Evolutionary conservation across 1,140 invertebrate genomes (phyloP).

Genomic region (Hylaeus anthracinus): DNA sequence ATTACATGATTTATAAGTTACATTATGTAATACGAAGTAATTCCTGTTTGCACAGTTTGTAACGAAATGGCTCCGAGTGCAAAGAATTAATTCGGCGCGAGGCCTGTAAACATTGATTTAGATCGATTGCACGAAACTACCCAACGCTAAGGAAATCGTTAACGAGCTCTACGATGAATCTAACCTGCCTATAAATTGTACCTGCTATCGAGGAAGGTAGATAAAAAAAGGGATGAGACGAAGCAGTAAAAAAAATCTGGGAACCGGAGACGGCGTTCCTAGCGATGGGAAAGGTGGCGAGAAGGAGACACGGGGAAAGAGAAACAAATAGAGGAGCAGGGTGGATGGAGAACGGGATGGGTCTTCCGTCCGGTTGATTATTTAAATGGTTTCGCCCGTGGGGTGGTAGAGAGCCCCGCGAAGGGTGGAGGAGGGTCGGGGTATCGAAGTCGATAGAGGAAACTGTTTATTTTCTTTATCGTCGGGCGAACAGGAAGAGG

Average conservation of each 20-base stretch:
- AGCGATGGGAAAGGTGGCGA: too few relatives aligned
- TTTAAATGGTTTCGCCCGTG: slow-evolving; percentile 35
- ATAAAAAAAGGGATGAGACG: background rate
- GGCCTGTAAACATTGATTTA: too few relatives aligned
- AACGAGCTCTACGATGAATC: slow-evolving; percentile 24
- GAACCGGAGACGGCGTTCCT: background rate
- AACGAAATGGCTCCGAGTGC: too few relatives aligned
- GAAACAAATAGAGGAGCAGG: background rate
- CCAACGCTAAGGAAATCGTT: background rate
- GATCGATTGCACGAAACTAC: background rate
- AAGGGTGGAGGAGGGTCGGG: background rate
- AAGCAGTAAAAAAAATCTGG: background rate
- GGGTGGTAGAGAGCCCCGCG: background rate
- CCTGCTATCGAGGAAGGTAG: background rate
- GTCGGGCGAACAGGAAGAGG: background rate
- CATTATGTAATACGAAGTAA: too few relatives aligned
- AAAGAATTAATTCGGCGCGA: too few relatives aligned
- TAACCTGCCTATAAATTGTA: slow-evolving; percentile 37
- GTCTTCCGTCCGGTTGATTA: slow-evolving; percentile 40
- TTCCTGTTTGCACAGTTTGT: background rate
- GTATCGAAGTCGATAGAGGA: background rate
- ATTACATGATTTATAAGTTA: too few relatives aligned
- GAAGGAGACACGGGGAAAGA: too few relatives aligned
- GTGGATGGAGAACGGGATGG: background rate
- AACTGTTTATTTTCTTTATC: slow-evolving; percentile 52